Evolutionary conservation across 2,113 vertebrate species (phyloP), one percentile per base, ranked within the genome.

Genomic region (Eptatretus burgeri): DNA sequence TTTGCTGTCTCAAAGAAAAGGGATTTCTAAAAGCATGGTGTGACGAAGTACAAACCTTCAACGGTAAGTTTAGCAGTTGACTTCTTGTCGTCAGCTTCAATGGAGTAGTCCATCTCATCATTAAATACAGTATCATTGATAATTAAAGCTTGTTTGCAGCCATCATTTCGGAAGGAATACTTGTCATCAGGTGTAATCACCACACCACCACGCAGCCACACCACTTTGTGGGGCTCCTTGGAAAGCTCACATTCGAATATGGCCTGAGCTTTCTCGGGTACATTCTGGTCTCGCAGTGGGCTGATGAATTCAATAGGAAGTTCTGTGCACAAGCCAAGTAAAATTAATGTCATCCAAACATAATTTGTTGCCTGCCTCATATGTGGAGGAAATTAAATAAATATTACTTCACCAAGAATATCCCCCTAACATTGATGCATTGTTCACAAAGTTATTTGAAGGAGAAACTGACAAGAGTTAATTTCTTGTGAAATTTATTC

Each of bases 191-290:
- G 12, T 20, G 11, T 13, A 11, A 60, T 60, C 56, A 17, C 56
- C 56, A 17, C 20, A 20, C 20, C 13, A 20, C 56, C 56, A 60
- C 56, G 56, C n/a, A 60, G 56, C 56, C 56, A 60, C n/a, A 60
- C 20, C 11, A 60, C 56, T 20, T 60, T 60, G 56, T 60, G 56
- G n/a, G 56, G 56, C 56, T n/a, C 56, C 56, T 60, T 60, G 56
- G n/a, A 17, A n/a, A 60, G 20, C 56, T 60, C 56, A n/a, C n/a
- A n/a, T 12, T 60, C 56, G 3, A 60, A 60, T 10, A 60, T 60
- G 56, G 56, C 56, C 56, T 60, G 56, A 60, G 56, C 56, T 12
- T 60, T 60, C 56, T 60, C 56, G 19, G 56, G 56, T 17, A 60
- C 56, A n/a, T 17, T 9, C 56, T 60, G 56, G 56, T 60, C 56